Base-by-base conservation (phyloP, 1,140 invertebrate genomes). In the Drosophila cardini region DNA sequence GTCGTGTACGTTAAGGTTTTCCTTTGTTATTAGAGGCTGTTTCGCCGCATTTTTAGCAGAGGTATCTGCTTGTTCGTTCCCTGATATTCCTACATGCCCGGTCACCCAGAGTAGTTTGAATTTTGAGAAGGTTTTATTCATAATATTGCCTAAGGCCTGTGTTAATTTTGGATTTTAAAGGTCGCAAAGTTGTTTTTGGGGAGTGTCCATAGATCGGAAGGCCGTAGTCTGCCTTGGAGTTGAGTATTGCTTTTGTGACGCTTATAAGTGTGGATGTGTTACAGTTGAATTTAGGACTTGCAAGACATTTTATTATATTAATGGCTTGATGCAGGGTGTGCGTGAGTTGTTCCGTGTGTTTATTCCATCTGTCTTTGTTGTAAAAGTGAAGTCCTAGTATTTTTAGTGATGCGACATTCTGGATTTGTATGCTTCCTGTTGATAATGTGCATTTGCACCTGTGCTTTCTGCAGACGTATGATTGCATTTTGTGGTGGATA, bases 231-330 rank as follows among this genome's bases (percentile, higher is more conserved):
- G 64, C 58, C 46, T 73, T 67, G 21, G 21, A 56, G n/a, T 36
- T 60, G 15, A 72, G 18, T 26, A 61, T 52, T 43, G 62, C 46
- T 58, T 73, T 67, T 9, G 56, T 53, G 40, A 67, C 18, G 16
- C 34, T 61, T 46, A 73, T 18, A 8, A 68, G 34, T 4, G 55
- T 61, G 13, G 30, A 13, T 48, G 56, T 53, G 11, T 62, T 61
- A 30, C 63, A 68, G 21, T 70, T 76, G 9, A 62, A 69, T 64
- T 58, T 79, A 36, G 30, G 26, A 32, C 48, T 72, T 26, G 68
- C 50, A 5, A 76, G 58, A 16, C 64, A 79, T 62, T 79, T 74
- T 61, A 74, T 67, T 50, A 76, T 64, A 40, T 71, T 64, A 21
- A 68, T 52, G 18, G 36, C 7, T 55, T 53, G 46, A 15, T 63